A percentile compares a stretch with the other conserved stretches of the same genome.
These are phyloP conservation scores for Arion vulgaris DNA, from an alignment of 1,140 invertebrate species.

Conservation along the genomic window DNA sequence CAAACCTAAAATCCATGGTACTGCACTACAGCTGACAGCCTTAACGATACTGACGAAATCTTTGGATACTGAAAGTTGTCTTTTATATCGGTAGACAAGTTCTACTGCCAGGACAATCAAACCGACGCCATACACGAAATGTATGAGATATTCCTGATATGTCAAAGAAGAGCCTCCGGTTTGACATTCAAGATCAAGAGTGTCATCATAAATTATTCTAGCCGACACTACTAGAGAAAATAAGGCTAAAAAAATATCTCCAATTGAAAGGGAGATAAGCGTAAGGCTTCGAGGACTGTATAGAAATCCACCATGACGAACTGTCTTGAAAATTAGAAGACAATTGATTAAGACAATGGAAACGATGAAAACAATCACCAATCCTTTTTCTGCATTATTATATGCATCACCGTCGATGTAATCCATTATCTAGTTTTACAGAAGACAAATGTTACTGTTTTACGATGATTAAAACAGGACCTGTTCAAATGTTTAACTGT, in stretches of 20 bases:
- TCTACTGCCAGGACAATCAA: not conserved
- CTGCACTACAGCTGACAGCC: not conserved
- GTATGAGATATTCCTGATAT: not conserved
- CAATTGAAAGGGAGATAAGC: not conserved
- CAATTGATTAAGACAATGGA: not conserved
- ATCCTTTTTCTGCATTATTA: not conserved
- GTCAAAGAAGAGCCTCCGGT: not conserved
- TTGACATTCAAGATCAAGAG: not conserved
- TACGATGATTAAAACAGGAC: too few relatives aligned
- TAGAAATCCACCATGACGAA: not conserved
- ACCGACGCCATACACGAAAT: slow-evolving; percentile 1
- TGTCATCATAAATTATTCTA: not conserved
- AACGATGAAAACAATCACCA: not conserved
- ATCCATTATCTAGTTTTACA: too few relatives aligned
- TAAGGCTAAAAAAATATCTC: not conserved
- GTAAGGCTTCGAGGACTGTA: not conserved
- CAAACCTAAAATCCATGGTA: not conserved
- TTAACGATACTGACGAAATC: not conserved
- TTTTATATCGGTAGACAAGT: not conserved
- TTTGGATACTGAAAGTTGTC: not conserved
- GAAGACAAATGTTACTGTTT: too few relatives aligned
- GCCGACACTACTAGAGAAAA: not conserved
- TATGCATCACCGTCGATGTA: too few relatives aligned
- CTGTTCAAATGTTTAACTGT: too few relatives aligned
- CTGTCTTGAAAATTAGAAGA: not conserved